Evolutionary conservation across 2,797 vertebrate genomes (phyloP).

Genomic region (Chromis chromis): DNA sequence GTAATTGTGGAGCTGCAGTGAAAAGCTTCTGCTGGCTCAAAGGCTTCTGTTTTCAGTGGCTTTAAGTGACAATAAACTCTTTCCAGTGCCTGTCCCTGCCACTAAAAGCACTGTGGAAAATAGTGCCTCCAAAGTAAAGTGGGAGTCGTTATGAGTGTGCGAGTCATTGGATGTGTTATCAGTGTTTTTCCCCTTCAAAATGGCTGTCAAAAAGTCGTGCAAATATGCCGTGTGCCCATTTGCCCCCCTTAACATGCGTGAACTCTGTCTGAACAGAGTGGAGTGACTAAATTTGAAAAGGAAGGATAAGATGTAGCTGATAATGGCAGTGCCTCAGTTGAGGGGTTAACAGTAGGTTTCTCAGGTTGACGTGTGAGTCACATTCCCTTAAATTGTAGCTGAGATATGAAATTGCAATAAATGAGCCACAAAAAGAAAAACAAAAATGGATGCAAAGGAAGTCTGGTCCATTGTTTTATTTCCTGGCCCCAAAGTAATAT

Average conservation of each 20-base stretch:
- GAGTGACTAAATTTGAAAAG: slow-evolving; percentile 12
- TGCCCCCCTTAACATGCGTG: slow-evolving; percentile 22
- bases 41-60: slow-evolving; percentile 92
- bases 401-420: background rate
- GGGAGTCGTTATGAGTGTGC: slow-evolving; percentile 50
- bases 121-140: slow-evolving; percentile 60
- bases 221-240: slow-evolving; percentile 41
- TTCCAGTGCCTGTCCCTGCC: slow-evolving; percentile 65
- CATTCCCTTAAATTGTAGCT: slow-evolving; percentile 5
- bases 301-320: slow-evolving; percentile 29
- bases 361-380: background rate
- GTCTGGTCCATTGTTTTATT: slow-evolving; percentile 53
- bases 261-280: slow-evolving; percentile 31
- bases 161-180: slow-evolving; percentile 56
- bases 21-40: slow-evolving; percentile 88
- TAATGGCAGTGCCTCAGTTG: slow-evolving; percentile 4
- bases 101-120: slow-evolving; percentile 73
- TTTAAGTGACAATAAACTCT: slow-evolving; percentile 90
- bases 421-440: slow-evolving; percentile 15
- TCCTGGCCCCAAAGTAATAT: slow-evolving; percentile 30
- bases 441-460: slow-evolving; percentile 36
- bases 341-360: background rate
- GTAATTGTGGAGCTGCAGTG: slow-evolving; percentile 91
- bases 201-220: slow-evolving; percentile 35
- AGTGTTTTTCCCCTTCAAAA: slow-evolving; percentile 45